These are phyloP conservation scores for Aphidoletes aphidimyza DNA, from an alignment of 2,888 invertebrate genomes.

Conservation along the genomic window DNA sequence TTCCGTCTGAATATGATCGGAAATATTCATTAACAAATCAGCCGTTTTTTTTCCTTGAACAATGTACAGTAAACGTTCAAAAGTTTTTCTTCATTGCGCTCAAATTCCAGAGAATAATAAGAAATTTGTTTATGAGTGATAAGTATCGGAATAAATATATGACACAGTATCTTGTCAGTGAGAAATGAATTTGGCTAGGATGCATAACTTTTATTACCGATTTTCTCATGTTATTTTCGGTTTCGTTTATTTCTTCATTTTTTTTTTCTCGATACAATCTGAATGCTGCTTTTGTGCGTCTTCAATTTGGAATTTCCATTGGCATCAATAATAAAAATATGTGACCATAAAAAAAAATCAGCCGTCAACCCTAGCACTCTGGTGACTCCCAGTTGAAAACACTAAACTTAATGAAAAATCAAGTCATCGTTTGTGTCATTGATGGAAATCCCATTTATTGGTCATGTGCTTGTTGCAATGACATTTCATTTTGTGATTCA, in stretches of 20 bases:
- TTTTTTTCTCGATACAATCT: background rate
- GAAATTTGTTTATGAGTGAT: too few relatives aligned
- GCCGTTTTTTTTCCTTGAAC: too few relatives aligned
- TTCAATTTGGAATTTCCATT: background rate
- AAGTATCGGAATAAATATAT: too few relatives aligned
- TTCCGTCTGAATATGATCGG: too few relatives aligned
- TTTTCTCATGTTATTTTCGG: background rate
- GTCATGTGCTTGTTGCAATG: background rate
- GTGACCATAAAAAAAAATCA: background rate
- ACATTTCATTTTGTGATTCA: background rate
- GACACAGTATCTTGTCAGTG: too few relatives aligned
- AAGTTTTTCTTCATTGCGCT: background rate
- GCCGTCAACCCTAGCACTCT: background rate
- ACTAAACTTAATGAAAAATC: conserved; percentile 26
- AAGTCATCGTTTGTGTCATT: background rate
- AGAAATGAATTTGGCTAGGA: too few relatives aligned
- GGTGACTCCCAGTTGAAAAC: background rate
- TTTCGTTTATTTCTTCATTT: background rate
- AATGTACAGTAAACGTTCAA: too few relatives aligned
- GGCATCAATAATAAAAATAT: too few relatives aligned
- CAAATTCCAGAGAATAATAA: too few relatives aligned
- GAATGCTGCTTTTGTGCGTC: background rate
- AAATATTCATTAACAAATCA: too few relatives aligned
- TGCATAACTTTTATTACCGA: background rate
- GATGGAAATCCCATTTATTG: background rate